Evolutionary conservation across 2,797 vertebrate species (phyloP).

Genomic region (Moxostoma hubbsi): DNA sequence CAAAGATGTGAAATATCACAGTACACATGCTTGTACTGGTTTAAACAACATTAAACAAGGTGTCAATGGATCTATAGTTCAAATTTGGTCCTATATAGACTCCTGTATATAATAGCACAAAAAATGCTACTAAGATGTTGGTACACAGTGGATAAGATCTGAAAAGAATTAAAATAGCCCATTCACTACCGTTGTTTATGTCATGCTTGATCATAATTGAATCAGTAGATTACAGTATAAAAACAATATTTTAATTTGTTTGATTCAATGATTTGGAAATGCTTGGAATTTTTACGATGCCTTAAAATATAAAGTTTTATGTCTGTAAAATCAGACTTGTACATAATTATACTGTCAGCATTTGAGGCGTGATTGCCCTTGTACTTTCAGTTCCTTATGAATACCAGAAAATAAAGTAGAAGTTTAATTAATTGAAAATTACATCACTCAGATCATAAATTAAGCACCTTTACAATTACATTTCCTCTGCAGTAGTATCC

Average conservation of each 20-base stretch:
- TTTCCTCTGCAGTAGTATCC: neutral
- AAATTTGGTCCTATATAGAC: neutral
- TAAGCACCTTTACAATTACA: neutral
- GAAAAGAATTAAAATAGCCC: neutral
- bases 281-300: slow-evolving; percentile 58
- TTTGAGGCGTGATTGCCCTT: neutral
- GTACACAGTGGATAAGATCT: neutral
- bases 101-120: neutral
- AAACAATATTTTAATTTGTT: neutral
- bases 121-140: neutral
- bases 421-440: neutral
- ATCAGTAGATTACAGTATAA: neutral
- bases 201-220: neutral
- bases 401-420: neutral
- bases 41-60: neutral
- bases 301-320: slow-evolving; percentile 1
- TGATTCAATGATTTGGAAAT: slow-evolving; percentile 32
- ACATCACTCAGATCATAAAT: neutral
- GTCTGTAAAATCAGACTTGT: slow-evolving; percentile 17
- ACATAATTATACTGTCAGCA: slow-evolving; percentile 3
- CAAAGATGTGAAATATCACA: neutral
- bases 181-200: neutral
- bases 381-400: slow-evolving; percentile 14
- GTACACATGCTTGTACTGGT: neutral
- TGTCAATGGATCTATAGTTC: neutral